Evolutionary conservation across 2,888 invertebrate species (phyloP), one percentile per base, ranked within the genome.

Genomic region (Oxycera nigricornis): DNA sequence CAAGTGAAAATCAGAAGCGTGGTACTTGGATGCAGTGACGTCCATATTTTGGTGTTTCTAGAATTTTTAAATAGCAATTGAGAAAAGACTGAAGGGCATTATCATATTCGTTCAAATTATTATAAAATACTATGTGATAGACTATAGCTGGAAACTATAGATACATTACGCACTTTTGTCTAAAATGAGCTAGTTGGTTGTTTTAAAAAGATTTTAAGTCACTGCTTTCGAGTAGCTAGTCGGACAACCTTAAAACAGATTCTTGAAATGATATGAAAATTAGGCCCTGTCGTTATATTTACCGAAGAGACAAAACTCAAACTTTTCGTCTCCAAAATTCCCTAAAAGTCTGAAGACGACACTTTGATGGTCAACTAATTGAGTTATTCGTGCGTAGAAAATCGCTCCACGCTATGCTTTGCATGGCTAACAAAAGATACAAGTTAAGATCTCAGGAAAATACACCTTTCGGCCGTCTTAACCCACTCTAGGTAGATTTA

Each of bases 361-460:
- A 7, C 9, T 59, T 59, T 28, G 59, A 59, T 30, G 59, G 59
- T 28, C 39, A 67, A 41, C 67, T 67, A 67, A 67, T 67, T 67
- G 67, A 68, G 68, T 68, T 39, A 50, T 68, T 68, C 50, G 50
- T 50, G 50, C 50, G 68, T 68, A 28, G 68, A 68, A 68, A 68
- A 68, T 26, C 68, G 50, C 50, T 30, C 11, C 14, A 46, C 26
- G 22, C 50, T 50, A 46, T 68, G 46, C 50, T 28, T 7, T 30
- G 9, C 20, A 68, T 28, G 26, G 46, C n/a, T 28, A 50, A 28
- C 50, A 68, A 50, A 35, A 31, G 30, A 61, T 61, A 11, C 35
- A 30, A 2, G 9, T 35, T 17, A 30, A 61, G 20, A 31, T 17
- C 3, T 35, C 26, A n/a, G 4, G 35, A 24, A 55, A 9, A 55